Percentiles rank a stretch among this genome's conserved stretches.
These are phyloP conservation scores for Pomatostomus ruficeps DNA, from an alignment of 2,113 vertebrate species.

Conservation along the genomic window DNA sequence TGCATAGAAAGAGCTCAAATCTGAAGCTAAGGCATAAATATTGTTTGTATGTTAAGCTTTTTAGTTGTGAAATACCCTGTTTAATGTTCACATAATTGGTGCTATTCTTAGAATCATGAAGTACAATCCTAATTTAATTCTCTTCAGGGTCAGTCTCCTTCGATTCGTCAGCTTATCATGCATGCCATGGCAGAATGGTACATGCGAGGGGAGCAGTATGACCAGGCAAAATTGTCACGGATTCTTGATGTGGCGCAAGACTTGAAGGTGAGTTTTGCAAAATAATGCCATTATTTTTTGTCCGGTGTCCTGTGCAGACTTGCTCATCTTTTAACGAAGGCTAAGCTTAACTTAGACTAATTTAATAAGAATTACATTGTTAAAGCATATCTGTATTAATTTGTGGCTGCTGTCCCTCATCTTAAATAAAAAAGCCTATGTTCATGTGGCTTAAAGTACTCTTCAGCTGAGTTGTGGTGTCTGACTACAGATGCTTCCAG, in stretches of 20 bases:
- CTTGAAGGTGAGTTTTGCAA: slow-evolving; percentile 84
- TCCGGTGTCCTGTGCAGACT: not conserved
- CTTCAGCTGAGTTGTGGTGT: not conserved
- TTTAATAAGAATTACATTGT: not conserved
- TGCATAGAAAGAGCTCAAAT: not conserved
- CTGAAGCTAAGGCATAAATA: not conserved
- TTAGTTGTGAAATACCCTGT: not conserved
- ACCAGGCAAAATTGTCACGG: slow-evolving; percentile 95
- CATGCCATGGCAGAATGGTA: slow-evolving; percentile 99
- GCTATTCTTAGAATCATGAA: not conserved
- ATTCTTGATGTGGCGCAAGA: slow-evolving; percentile 99
- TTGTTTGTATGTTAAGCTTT: not conserved
- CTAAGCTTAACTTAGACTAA: not conserved
- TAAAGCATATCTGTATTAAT: not conserved
- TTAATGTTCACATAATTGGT: not conserved
- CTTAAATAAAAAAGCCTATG: fast-evolving
- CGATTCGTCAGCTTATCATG: slow-evolving; percentile 98
- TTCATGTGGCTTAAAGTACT: not conserved
- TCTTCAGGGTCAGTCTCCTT: slow-evolving; percentile 94
- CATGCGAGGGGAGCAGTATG: slow-evolving; percentile 98
- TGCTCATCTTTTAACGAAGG: not conserved
- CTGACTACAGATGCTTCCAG: not conserved
- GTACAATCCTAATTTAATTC: not conserved
- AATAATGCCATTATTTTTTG: not conserved
- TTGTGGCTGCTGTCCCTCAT: not conserved